phyloP scores from a whole-genome alignment of 1,140 invertebrate species.

The Colletes latitarsis region DNA sequence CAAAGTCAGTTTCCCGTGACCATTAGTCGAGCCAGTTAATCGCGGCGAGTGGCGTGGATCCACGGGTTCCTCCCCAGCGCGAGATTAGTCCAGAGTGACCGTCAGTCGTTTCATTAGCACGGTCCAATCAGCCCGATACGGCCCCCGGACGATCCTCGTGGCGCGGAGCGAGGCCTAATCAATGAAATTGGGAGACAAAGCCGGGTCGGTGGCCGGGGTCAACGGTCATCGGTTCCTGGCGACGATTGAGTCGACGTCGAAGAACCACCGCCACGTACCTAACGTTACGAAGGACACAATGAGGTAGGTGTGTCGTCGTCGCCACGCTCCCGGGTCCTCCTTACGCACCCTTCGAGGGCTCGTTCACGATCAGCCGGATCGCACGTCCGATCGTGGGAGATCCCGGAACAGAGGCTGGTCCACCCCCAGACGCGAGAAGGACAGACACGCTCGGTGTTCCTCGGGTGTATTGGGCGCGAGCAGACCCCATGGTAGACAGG shows the following conservation, averaged over 20 bases:
- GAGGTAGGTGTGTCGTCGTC: constrained; percentile 70
- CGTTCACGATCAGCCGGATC: constrained; percentile 44
- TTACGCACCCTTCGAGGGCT: constrained; percentile 47
- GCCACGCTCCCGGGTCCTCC: constrained; percentile 26
- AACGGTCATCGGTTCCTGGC: constrained; percentile 66
- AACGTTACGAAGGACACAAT: constrained; percentile 66
- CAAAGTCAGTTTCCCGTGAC: background rate
- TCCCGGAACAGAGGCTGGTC: background rate
- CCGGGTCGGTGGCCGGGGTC: constrained; percentile 71
- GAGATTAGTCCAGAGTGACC: constrained; percentile 73
- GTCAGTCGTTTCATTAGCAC: constrained; percentile 79
- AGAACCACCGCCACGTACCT: constrained; percentile 45
- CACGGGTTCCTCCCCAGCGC: constrained; percentile 15
- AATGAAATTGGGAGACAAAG: constrained; percentile 80
- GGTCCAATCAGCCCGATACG: constrained; percentile 71
- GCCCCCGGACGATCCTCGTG: constrained; percentile 48
- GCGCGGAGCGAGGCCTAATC: constrained; percentile 71
- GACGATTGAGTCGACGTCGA: constrained; percentile 70
- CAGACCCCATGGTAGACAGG: constrained; percentile 67
- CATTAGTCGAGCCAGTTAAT: constrained; percentile 38
- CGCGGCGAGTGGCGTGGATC: constrained; percentile 9
- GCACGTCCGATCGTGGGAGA: constrained; percentile 54
- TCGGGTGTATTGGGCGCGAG: constrained; percentile 34
- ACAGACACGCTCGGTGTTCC: constrained; percentile 20
- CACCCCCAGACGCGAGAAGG: background rate